Evolutionary conservation across 1,140 invertebrate genomes (phyloP), one percentile per base, ranked within the genome.

Genomic region (Drosophila elegans): DNA sequence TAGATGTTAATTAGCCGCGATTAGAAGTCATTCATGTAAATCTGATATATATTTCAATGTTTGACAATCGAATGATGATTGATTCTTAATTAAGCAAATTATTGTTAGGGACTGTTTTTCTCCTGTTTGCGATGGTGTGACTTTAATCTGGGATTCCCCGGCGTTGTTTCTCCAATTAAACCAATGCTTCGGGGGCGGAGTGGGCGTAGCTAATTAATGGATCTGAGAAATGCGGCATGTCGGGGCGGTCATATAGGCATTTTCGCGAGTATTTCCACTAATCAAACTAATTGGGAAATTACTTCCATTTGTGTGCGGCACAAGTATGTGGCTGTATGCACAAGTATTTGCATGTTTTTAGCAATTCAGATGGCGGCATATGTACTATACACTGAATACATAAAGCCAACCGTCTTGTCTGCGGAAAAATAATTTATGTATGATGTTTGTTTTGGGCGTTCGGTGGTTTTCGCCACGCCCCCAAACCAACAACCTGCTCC

Each of bases 221-320:
- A 49, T 41, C 48, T 48, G 29, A 63, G 72, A 21, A 53, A 52
- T 53, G 72, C 6, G 72, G 51, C 34, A 61, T 45, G 45, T 71
- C 45, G 32, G 61, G 32, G 61, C 44, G 32, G 21, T 62, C 21
- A 54, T 74, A 63, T 55, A 49, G 72, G 64, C 64, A 71, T 69
- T 69, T 66, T 69, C 42, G 66, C 66, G 66, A 69, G 39, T 39
- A 55, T 46, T 55, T 38, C 44, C 27, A 68, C 67, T 71, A 71
- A 71, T 71, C 67, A 71, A 74, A 74, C 61, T 75, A 76, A 76
- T 76, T 76, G 75, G 73, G 53, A 75, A 67, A 67, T 76, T 75
- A 74, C 59, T 76, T 54, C 62, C 27, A 56, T 49, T 52, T 29
- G 32, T 39, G 42, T 13, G 44, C 7, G 48, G 25, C 7, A 21